Evolutionary conservation across 2,113 vertebrate genomes (phyloP).

Genomic region (Neolamprologus tretocephalus): DNA sequence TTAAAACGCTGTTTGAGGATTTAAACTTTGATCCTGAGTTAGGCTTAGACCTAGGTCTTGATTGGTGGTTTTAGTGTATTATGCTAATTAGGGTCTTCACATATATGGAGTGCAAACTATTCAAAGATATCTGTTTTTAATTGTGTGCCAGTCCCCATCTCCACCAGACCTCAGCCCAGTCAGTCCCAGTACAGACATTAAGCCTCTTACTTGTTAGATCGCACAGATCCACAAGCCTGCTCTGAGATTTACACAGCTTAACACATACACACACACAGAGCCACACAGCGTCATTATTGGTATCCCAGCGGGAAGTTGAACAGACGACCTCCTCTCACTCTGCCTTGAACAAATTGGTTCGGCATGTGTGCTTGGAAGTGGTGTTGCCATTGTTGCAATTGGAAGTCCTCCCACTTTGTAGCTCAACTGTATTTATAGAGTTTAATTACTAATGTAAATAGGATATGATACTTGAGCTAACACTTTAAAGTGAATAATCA

Average conservation of each 20-base stretch:
- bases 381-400: not conserved
- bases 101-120: not conserved
- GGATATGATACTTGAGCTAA: not conserved
- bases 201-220: slow-evolving; percentile 67
- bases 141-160: not conserved
- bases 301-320: slow-evolving; percentile 3
- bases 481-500: not conserved
- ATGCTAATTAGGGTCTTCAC: not conserved
- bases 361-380: not conserved
- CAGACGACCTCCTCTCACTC: slow-evolving; percentile 21
- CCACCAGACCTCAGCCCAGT: slow-evolving; percentile 26
- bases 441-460: not conserved
- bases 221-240: slow-evolving; percentile 49
- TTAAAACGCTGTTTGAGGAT: not conserved
- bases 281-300: not conserved
- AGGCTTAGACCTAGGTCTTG: not conserved
- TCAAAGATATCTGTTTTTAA: not conserved
- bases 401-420: not conserved
- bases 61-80: not conserved
- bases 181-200: slow-evolving; percentile 53
- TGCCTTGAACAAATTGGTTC: slow-evolving; percentile 4
- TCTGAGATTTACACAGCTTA: slow-evolving; percentile 50
- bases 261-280: slow-evolving; percentile 3
- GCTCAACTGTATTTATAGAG: not conserved
- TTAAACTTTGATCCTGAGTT: not conserved